phyloP scores from a whole-genome alignment of 2,797 vertebrate genomes.

The Sebastes hubbsi region DNA sequence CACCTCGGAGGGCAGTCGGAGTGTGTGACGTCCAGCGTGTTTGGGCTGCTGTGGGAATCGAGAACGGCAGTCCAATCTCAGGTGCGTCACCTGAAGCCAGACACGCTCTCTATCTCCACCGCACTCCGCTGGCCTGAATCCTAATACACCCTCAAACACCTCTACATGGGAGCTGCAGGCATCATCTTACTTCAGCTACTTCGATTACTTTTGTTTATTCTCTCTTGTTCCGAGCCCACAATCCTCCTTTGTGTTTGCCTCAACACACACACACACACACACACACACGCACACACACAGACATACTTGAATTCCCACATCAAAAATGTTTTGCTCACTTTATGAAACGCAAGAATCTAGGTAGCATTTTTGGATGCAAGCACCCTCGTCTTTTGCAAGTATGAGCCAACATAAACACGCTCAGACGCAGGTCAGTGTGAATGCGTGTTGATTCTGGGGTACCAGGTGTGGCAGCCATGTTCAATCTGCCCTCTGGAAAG shows the following conservation, averaged over 20 bases:
- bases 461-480: conserved; percentile 46
- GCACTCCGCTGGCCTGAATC: conserved; percentile 38
- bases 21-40: neutral
- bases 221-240: neutral
- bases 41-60: conserved; percentile 34
- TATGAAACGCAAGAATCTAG: neutral
- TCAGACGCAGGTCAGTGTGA: neutral
- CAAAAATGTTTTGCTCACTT: conserved; percentile 1
- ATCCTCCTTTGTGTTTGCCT: conserved; percentile 3
- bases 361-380: neutral
- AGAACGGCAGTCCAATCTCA: conserved; percentile 70
- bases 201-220: neutral
- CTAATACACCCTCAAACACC: conserved; percentile 49
- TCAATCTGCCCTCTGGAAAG: conserved; percentile 33
- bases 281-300: neutral
- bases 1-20: neutral
- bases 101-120: conserved; percentile 39
- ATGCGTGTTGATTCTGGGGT: conserved; percentile 7
- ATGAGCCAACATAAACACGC: neutral
- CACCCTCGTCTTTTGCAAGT: neutral
- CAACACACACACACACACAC: neutral
- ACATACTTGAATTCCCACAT: conserved; percentile 16
- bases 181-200: conserved; percentile 28
- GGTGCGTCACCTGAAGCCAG: conserved; percentile 49
- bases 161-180: conserved; percentile 12